Percentiles rank a stretch among this genome's conserved stretches.
phyloP scores from a whole-genome alignment of 2,888 invertebrate species.

The Apamea sordens region DNA sequence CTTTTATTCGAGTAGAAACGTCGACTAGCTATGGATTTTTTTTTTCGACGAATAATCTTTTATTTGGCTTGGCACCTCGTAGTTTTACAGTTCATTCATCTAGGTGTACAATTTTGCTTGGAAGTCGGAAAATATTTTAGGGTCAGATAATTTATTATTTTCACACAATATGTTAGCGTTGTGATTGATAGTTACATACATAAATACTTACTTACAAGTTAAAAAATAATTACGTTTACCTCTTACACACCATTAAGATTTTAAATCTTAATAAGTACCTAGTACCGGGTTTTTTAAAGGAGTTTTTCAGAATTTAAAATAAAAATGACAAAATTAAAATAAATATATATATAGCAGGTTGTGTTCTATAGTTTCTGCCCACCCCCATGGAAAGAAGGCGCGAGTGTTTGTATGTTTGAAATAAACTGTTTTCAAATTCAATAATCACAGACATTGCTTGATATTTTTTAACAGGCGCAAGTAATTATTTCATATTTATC shows the following conservation, averaged over 20 bases:
- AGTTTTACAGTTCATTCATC: conserved; percentile 8
- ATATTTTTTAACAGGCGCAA: conserved; percentile 6
- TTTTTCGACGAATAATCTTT: conserved; percentile 20
- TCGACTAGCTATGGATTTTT: conserved; percentile 16
- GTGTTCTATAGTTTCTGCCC: too few species aligned
- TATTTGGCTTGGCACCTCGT: conserved; percentile 36
- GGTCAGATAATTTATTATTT: neutral
- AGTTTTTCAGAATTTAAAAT: neutral
- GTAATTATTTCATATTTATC: neutral
- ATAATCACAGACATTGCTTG: neutral
- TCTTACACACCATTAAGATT: neutral
- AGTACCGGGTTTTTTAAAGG: neutral
- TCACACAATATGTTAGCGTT: neutral
- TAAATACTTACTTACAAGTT: neutral
- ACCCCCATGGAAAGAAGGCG: neutral
- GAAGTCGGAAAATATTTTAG: conserved; percentile 7
- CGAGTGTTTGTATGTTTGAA: too few species aligned
- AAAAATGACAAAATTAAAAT: neutral
- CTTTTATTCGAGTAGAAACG: conserved; percentile 70
- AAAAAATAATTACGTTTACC: neutral
- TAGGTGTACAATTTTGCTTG: neutral
- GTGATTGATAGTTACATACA: neutral
- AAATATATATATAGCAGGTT: too few species aligned
- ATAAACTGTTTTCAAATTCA: neutral
- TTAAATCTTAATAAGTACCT: neutral